These are phyloP conservation scores for Cuniculus paca DNA, from an alignment of 2,797 vertebrate genomes.

Conservation along the genomic window DNA sequence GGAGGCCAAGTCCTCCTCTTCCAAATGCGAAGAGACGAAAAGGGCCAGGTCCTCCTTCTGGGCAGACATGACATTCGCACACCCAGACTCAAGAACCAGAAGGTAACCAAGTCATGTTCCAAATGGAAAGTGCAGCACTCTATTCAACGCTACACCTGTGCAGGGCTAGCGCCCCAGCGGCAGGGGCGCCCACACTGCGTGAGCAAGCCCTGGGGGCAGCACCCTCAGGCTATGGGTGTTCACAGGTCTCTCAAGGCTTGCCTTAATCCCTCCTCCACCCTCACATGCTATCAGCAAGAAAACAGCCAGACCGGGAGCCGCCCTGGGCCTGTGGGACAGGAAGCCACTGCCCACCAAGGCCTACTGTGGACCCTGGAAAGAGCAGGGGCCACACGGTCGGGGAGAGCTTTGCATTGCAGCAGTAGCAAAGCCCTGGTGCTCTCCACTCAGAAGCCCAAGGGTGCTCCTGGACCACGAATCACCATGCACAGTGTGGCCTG, in stretches of 20 bases:
- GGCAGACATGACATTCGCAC: accelerated
- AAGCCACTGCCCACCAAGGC: not conserved
- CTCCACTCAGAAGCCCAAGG: no score
- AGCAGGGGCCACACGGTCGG: accelerated
- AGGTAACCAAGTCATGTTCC: not conserved
- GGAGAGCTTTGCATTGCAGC: accelerated
- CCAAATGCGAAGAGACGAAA: not conserved
- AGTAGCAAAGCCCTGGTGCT: accelerated
- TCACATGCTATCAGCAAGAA: not conserved
- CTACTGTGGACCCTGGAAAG: accelerated
- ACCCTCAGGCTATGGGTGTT: not conserved
- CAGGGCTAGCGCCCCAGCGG: no score
- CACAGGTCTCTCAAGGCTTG: conserved; percentile 17
- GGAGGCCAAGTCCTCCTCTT: not conserved
- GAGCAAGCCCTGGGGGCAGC: not conserved
- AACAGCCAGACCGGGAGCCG: not conserved
- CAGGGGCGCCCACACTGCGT: accelerated
- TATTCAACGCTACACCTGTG: accelerated
- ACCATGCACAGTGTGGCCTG: accelerated
- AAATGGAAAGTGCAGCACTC: accelerated
- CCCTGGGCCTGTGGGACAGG: accelerated
- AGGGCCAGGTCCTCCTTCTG: accelerated
- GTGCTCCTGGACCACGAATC: accelerated
- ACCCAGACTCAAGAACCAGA: accelerated
- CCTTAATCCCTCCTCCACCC: conserved; percentile 66